Percentiles rank a stretch among this genome's conserved stretches.
Conservation (phyloP, 1,140 invertebrate species). For the Phymastichus coffea region DNA sequence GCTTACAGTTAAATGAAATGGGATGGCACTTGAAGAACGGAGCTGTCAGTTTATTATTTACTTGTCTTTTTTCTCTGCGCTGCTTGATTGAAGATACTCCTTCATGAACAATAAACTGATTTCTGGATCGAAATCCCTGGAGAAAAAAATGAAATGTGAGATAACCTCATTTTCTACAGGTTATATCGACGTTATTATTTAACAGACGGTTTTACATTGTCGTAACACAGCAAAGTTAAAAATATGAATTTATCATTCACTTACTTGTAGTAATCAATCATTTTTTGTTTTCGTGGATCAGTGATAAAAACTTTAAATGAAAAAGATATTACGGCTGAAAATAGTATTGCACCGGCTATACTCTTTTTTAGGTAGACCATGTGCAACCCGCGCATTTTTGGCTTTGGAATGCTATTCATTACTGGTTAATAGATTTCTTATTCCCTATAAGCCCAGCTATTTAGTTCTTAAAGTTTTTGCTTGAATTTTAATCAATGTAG, state of each 20-base stretch:
- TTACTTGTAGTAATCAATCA: not conserved
- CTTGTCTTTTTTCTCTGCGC: not conserved
- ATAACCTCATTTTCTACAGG: no score
- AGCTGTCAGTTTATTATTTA: not conserved
- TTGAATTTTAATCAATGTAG: no score
- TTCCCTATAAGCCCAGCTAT: no score
- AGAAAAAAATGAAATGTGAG: not conserved
- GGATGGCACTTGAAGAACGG: not conserved
- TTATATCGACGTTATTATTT: no score
- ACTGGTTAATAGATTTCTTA: no score
- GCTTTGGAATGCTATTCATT: not conserved
- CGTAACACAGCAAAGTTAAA: no score
- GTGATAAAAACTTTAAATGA: not conserved
- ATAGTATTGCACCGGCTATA: no score
- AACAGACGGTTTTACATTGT: no score
- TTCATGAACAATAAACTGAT: not conserved
- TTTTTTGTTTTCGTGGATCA: not conserved
- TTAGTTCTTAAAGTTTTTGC: no score
- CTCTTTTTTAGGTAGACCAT: no score
- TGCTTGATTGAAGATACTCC: not conserved
- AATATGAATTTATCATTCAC: no score
- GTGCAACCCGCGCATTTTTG: not conserved
- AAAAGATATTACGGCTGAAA: not conserved
- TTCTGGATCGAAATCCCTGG: slow-evolving; percentile 12
- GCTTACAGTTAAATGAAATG: slow-evolving; percentile 2